These are phyloP conservation scores for Tenodera sinensis DNA, from an alignment of 2,888 invertebrate species.

Conservation along the genomic window DNA sequence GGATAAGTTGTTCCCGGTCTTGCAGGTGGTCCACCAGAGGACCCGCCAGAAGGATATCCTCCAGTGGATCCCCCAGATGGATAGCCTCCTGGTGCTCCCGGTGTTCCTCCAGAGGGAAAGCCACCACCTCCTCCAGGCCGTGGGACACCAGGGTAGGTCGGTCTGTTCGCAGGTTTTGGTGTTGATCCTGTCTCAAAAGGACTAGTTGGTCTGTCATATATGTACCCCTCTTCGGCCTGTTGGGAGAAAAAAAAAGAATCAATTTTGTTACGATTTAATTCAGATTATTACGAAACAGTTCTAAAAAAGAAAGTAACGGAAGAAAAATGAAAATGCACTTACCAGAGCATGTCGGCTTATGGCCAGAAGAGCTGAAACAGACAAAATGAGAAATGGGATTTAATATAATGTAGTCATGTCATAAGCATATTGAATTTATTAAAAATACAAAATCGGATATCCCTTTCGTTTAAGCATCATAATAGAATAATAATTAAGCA, in stretches of 20 bases:
- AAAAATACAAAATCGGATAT: too few relatives aligned
- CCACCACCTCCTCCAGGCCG: conserved; percentile 18
- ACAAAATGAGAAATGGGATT: conserved; percentile 9
- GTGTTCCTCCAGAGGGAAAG: conserved; percentile 10
- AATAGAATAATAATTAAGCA: too few relatives aligned
- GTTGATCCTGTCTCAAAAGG: conserved; percentile 45
- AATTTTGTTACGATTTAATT: background rate
- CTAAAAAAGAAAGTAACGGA: background rate
- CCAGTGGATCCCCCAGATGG: conserved; percentile 17
- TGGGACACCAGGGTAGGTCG: conserved; percentile 25
- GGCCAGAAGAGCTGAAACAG: conserved; percentile 37
- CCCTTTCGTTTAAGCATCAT: too few relatives aligned
- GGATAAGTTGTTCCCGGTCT: background rate
- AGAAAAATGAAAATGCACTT: conserved; percentile 29
- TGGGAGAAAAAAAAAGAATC: background rate
- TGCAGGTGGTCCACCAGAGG: background rate
- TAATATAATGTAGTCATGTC: too few relatives aligned
- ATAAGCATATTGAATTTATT: too few relatives aligned
- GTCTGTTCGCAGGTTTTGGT: background rate
- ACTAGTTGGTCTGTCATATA: conserved; percentile 66
- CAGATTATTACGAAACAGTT: background rate
- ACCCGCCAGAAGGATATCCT: conserved; percentile 12
- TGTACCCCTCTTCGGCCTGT: conserved; percentile 67
- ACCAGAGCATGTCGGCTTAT: conserved; percentile 37
- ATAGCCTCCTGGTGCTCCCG: conserved; percentile 13